phyloP scores from a whole-genome alignment of 2,797 vertebrate genomes.

The Streptopelia turtur region DNA sequence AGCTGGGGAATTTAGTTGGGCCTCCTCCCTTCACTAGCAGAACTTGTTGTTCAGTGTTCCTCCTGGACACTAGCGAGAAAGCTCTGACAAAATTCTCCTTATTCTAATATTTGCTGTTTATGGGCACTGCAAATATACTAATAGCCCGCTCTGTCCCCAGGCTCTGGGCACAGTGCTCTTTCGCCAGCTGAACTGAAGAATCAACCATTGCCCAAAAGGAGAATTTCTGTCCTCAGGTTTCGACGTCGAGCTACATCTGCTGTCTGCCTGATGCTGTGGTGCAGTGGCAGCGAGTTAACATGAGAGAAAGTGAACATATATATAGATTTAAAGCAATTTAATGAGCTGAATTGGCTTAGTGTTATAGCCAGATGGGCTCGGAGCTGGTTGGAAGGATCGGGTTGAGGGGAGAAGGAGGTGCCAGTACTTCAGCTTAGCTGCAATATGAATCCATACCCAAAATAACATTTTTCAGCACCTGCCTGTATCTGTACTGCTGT shows the following conservation, averaged over 20 bases:
- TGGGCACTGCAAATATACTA: not conserved
- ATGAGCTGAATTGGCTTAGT: not conserved
- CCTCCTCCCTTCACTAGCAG: not conserved
- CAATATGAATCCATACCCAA: not conserved
- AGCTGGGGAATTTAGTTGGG: not conserved
- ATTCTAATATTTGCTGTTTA: not conserved
- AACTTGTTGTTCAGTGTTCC: not conserved
- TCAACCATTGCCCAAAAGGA: not conserved
- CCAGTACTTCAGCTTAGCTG: not conserved
- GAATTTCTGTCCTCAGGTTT: not conserved
- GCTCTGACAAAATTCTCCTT: not conserved
- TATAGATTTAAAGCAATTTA: not conserved
- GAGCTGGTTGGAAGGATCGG: not conserved
- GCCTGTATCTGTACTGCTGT: not conserved
- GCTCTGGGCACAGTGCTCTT: not conserved
- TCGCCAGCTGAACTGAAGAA: not conserved
- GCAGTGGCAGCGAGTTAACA: not conserved
- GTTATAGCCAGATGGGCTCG: not conserved
- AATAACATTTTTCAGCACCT: not conserved
- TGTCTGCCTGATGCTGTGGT: not conserved
- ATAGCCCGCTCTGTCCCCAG: accelerated
- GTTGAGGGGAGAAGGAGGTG: not conserved
- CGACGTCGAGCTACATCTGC: not conserved
- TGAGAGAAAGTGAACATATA: not conserved
- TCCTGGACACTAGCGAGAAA: not conserved